phyloP scores from a whole-genome alignment of 2,113 vertebrate species.

The Taurulus bubalis region DNA sequence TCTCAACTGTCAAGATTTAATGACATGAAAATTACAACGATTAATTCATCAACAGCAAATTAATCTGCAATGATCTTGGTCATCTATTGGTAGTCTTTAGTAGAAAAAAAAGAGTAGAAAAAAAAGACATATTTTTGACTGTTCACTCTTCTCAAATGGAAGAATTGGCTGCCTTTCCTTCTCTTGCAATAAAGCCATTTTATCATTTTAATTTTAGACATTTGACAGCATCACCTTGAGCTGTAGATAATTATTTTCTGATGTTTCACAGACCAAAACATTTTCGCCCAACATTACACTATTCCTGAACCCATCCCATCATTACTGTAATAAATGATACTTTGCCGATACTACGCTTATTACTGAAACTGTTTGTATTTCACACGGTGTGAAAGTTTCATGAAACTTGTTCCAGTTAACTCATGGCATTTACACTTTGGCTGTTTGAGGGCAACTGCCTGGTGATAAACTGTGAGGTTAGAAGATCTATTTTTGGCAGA shows the following conservation, averaged over 20 bases:
- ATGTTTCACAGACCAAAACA: neutral
- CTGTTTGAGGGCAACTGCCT: slow-evolving; percentile 1
- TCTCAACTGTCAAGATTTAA: neutral
- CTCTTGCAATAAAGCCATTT: neutral
- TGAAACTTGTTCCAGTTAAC: neutral
- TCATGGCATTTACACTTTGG: neutral
- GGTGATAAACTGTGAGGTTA: slow-evolving; percentile 17
- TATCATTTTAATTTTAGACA: neutral
- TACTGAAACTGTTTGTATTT: neutral
- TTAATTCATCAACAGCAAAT: neutral
- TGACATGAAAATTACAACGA: neutral
- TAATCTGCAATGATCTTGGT: neutral
- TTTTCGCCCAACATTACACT: neutral
- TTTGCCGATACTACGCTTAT: no score
- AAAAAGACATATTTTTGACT: neutral
- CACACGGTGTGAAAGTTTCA: neutral
- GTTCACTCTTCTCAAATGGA: neutral
- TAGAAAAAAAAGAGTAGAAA: neutral
- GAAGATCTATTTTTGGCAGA: slow-evolving; percentile 21
- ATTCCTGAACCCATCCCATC: neutral
- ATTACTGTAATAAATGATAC: neutral
- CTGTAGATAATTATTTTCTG: neutral
- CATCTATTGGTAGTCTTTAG: neutral
- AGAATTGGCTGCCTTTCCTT: neutral
- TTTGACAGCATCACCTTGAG: neutral